Conservation (phyloP, 2,888 invertebrate species). For the Agrotis exclamationis region DNA sequence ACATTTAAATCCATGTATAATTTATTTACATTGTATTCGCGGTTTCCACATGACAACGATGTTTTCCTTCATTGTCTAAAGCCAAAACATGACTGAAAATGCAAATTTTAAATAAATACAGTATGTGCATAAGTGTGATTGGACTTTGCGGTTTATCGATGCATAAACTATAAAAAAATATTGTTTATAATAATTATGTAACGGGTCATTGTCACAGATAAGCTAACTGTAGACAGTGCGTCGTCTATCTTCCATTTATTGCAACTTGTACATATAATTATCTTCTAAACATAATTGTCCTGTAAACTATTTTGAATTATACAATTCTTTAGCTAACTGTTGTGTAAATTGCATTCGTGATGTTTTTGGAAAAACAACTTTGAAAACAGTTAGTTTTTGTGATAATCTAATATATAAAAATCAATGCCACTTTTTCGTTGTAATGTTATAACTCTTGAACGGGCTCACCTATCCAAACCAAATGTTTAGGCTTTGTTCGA, state of each 20-base stretch:
- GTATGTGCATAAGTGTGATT: slow-evolving; percentile 16
- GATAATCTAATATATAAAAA: no score
- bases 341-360: background rate
- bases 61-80: slow-evolving; percentile 17
- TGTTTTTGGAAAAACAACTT: background rate
- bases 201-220: slow-evolving; percentile 71
- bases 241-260: slow-evolving; percentile 70
- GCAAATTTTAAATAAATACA: slow-evolving; percentile 23
- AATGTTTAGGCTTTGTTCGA: no score
- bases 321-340: slow-evolving; percentile 11
- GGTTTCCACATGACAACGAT: slow-evolving; percentile 14
- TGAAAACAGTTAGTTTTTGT: background rate
- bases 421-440: no score
- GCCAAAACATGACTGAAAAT: slow-evolving; percentile 27
- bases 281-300: slow-evolving; percentile 42
- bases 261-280: slow-evolving; percentile 42
- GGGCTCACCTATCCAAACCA: no score
- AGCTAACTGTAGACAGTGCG: slow-evolving; percentile 74
- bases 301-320: slow-evolving; percentile 33
- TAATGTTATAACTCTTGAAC: no score
- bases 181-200: slow-evolving; percentile 59
- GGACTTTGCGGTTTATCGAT: slow-evolving; percentile 38
- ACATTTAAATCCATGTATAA: slow-evolving; percentile 10
- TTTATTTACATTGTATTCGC: slow-evolving; percentile 29
- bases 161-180: slow-evolving; percentile 31